Conservation (phyloP, 1,140 invertebrate species). For the Calephelis nemesis region DNA sequence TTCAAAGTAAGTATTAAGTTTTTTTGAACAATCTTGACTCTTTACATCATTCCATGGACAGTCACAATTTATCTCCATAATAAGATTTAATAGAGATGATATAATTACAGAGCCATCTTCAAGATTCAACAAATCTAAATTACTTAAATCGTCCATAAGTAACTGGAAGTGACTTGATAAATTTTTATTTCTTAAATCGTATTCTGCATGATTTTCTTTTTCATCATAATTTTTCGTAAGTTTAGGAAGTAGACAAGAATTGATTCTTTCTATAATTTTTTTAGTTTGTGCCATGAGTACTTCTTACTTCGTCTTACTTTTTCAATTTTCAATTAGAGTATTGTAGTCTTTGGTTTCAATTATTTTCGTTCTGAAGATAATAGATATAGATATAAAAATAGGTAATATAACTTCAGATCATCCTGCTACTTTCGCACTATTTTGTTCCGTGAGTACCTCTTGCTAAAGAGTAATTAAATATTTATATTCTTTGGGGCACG, state of each 20-base stretch:
- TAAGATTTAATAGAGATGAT: conserved; percentile 46
- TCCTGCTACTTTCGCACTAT: too few relatives aligned
- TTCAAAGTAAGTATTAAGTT: conserved; percentile 47
- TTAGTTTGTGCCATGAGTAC: conserved; percentile 27
- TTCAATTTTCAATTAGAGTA: too few relatives aligned
- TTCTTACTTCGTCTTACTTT: background rate
- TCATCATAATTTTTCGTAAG: conserved; percentile 49
- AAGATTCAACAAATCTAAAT: conserved; percentile 35
- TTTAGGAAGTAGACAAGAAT: conserved; percentile 51
- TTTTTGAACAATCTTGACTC: conserved; percentile 38
- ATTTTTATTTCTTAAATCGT: conserved; percentile 43
- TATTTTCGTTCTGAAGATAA: too few relatives aligned
- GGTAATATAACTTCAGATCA: too few relatives aligned
- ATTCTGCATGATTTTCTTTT: conserved; percentile 44
- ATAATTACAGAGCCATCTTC: conserved; percentile 31
- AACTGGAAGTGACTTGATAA: conserved; percentile 42
- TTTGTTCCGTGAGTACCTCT: too few relatives aligned
- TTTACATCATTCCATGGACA: conserved; percentile 44
- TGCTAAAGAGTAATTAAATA: too few relatives aligned
- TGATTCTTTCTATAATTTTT: conserved; percentile 39
- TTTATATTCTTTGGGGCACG: too few relatives aligned
- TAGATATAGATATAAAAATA: too few relatives aligned
- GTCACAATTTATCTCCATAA: conserved; percentile 45
- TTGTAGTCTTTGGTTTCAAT: too few relatives aligned
- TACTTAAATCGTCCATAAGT: conserved; percentile 38